phyloP scores from a whole-genome alignment of 2,888 invertebrate species.

The Malthinus seriepunctatus region DNA sequence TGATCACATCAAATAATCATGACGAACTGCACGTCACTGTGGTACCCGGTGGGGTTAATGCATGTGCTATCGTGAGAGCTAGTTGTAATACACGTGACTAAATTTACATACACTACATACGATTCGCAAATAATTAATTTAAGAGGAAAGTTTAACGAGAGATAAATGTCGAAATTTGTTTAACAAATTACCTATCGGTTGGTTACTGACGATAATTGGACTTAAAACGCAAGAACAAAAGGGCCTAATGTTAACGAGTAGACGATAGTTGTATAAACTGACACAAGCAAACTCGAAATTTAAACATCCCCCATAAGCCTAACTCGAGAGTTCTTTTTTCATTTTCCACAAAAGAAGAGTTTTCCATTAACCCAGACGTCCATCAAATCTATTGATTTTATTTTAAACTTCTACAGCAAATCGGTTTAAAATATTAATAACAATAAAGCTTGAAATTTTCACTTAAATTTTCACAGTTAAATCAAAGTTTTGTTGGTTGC shows the following conservation, averaged over 20 bases:
- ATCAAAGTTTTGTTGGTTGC: neutral
- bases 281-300: no score
- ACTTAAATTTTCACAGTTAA: neutral
- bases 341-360: neutral
- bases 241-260: no score
- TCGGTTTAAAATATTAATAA: neutral
- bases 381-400: neutral
- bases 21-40: constrained; percentile 23
- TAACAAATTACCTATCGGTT: no score
- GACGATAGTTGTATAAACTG: no score
- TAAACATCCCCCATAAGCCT: no score
- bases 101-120: neutral
- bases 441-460: neutral
- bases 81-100: constrained; percentile 22
- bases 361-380: neutral
- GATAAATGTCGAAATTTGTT: no score
- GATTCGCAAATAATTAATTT: neutral
- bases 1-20: constrained; percentile 24
- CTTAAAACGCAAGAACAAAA: no score
- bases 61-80: constrained; percentile 13
- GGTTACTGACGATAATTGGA: no score
- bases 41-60: constrained; percentile 15
- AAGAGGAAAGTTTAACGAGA: neutral
- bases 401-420: neutral
- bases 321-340: neutral